phyloP scores from a whole-genome alignment of 1,140 invertebrate genomes.

The Geopemphigus sp. region DNA sequence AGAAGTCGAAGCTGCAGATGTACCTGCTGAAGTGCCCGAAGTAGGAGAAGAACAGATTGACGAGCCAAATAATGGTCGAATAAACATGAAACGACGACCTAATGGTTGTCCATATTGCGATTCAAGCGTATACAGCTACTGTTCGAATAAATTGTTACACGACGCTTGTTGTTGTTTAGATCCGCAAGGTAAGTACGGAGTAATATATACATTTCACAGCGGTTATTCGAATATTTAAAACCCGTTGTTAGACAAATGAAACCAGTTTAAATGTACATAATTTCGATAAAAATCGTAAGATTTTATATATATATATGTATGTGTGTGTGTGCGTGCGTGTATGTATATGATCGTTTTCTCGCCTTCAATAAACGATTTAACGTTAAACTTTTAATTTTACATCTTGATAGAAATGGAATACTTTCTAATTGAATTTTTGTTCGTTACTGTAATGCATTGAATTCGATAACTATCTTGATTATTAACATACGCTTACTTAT shows the following conservation, averaged over 20 bases:
- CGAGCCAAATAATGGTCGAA: background rate
- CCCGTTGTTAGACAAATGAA: too few relatives aligned
- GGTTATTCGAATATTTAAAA: background rate
- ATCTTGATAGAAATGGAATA: too few relatives aligned
- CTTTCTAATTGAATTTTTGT: too few relatives aligned
- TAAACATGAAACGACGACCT: constrained; percentile 25
- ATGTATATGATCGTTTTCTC: background rate
- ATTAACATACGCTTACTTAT: too few relatives aligned
- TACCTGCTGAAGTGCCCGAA: background rate
- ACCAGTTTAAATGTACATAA: too few relatives aligned
- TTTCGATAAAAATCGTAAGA: too few relatives aligned
- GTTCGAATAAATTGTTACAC: constrained; percentile 69
- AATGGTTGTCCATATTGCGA: constrained; percentile 67
- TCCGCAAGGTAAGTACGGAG: constrained; percentile 59
- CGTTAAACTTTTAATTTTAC: too few relatives aligned
- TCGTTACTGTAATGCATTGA: too few relatives aligned
- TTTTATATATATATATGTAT: too few relatives aligned
- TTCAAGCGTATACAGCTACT: constrained; percentile 72
- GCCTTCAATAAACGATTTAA: background rate
- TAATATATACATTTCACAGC: background rate
- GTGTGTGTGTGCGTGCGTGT: background rate
- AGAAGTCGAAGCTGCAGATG: background rate
- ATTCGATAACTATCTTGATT: too few relatives aligned
- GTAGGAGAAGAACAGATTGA: background rate
- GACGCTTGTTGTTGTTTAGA: constrained; percentile 69